These are phyloP conservation scores for Bubo bubo DNA, from an alignment of 2,113 vertebrate species.

Conservation along the genomic window DNA sequence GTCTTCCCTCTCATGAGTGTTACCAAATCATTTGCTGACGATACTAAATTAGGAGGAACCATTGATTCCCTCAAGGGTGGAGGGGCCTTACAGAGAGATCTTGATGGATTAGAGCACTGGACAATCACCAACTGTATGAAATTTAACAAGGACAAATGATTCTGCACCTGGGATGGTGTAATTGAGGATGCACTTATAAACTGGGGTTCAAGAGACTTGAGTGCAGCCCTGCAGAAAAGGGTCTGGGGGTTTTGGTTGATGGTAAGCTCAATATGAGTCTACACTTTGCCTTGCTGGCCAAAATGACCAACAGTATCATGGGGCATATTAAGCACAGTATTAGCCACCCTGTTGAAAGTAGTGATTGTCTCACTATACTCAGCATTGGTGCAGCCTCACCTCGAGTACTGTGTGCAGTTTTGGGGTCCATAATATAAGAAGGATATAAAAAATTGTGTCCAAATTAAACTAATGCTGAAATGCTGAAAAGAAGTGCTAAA, in stretches of 20 bases:
- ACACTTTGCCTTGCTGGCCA: not conserved
- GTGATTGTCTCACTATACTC: not conserved
- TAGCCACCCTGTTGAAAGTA: not conserved
- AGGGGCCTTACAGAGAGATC: not conserved
- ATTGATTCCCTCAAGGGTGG: not conserved
- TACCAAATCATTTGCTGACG: not conserved
- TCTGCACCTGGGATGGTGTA: not conserved
- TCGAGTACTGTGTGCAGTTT: not conserved
- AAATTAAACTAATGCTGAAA: not conserved
- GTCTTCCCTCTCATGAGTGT: not conserved
- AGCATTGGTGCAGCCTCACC: not conserved
- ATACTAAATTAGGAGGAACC: not conserved
- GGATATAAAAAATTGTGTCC: not conserved
- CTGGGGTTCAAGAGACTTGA: not conserved
- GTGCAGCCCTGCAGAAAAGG: not conserved
- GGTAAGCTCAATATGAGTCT: not conserved
- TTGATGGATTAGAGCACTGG: not conserved
- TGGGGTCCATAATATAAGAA: not conserved
- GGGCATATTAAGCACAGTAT: not conserved
- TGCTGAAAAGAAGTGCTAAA: conserved; percentile 66
- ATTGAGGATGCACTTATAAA: not conserved
- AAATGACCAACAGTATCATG: not conserved
- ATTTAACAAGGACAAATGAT: not conserved
- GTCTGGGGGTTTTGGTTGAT: not conserved
- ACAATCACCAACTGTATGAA: not conserved